Evolutionary conservation across 2,888 invertebrate genomes (phyloP).

Genomic region (Caenorhabditis parvicauda): DNA sequence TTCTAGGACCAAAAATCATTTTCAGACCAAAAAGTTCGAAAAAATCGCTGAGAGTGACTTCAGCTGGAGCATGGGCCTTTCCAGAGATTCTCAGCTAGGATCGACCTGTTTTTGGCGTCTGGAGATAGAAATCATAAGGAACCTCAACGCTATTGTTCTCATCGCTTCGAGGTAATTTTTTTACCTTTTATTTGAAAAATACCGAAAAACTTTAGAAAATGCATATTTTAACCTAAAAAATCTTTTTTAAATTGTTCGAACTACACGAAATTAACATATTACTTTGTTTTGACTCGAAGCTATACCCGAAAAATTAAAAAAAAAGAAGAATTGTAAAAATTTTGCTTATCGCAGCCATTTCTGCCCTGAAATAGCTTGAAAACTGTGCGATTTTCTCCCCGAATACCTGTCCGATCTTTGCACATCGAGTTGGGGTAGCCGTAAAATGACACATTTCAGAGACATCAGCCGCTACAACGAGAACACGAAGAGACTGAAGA

Average conservation of each 20-base stretch:
- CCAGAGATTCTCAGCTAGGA: constrained; percentile 39
- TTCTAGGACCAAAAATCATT: no score
- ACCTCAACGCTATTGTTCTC: constrained; percentile 52
- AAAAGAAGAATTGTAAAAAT: no score
- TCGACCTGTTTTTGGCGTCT: constrained; percentile 58
- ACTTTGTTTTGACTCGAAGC: no score
- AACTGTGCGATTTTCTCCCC: no score
- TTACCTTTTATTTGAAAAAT: neutral
- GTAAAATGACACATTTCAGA: no score
- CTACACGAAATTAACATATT: no score
- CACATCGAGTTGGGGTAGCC: no score
- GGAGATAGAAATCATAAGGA: constrained; percentile 51
- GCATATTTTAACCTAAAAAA: neutral
- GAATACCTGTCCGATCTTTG: no score
- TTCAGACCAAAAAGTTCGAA: constrained; percentile 59
- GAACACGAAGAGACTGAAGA: constrained; percentile 53
- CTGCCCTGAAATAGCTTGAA: no score
- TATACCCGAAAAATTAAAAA: no score
- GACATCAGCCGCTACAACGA: constrained; percentile 53
- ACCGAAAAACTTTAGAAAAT: constrained; percentile 1
- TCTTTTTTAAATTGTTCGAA: neutral
- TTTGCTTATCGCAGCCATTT: no score
- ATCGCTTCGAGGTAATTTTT: constrained; percentile 49
- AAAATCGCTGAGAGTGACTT: constrained; percentile 52
- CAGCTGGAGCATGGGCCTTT: constrained; percentile 57